Base-by-base conservation (phyloP, 35 echinoderm and acorn worm genomes). In the Patiria miniata region DNA sequence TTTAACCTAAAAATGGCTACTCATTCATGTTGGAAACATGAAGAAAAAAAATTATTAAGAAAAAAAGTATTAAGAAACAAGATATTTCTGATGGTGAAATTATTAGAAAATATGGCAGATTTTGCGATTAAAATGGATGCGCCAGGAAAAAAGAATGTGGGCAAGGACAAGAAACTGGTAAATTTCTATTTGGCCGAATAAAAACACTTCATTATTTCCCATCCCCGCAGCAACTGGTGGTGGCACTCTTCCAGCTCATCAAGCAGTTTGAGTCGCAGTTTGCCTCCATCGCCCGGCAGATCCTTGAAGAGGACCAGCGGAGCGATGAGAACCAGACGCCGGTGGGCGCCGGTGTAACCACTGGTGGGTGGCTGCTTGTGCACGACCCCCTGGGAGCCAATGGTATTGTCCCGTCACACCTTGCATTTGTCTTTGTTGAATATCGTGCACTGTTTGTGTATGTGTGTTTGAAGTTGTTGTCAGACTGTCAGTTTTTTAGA, bases 321-420 rank as follows among this genome's bases (percentile, higher is more conserved):
- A 38, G 30, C 0, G 86, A 89, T 39, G 87, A 84, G 54, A 78
- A 97, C 40, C 56, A 17, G 51, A 33, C 61, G n/a, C 83, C 90
- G 2, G 40, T 59, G 9, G 83, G 78, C 16, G 86, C 86, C 28
- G 84, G 88, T 0, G 44, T 85, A 8, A 88, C 82, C 37, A 68
- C 93, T 61, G 95, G 95, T 97, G 92, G 92, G 87, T 97, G 91
- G 53, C 79, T 97, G 91, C 86, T 94, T n/a, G 81, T 92, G 61
- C 86, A 93, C 83, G 83, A 86, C 59, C 37, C 80, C 32, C 22
- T 55, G 58, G 83, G 80, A 80, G 33, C 87, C 83, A 97, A 97
- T 91, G 91, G 92, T 94, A 91, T 86, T 69, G 88, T 84, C 78
- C 39, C 42, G 4, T 47, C 65, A 73, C 18, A 73, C 26, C 14